phyloP scores from a whole-genome alignment of 2,113 vertebrate genomes.

The Terrapene triunguis region DNA sequence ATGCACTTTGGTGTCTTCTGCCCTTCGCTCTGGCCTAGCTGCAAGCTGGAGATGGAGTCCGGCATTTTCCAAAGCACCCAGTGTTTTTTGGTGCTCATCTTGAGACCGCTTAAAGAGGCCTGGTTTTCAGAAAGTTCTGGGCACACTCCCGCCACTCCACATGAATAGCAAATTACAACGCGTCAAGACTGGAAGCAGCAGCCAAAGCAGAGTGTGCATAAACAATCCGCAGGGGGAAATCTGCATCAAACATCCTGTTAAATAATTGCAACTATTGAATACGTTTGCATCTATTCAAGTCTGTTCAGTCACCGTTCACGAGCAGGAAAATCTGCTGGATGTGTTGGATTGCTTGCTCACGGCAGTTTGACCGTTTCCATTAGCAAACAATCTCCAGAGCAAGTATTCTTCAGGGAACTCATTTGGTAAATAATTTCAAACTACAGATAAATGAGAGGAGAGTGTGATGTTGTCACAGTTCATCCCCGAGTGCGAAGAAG shows the following conservation, averaged over 20 bases:
- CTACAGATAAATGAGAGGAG: not conserved
- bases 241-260: not conserved
- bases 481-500: not conserved
- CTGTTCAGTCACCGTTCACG: fast-evolving
- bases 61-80: not conserved
- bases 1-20: not conserved
- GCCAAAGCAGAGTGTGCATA: not conserved
- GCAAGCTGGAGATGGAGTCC: not conserved
- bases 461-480: not conserved
- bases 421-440: not conserved
- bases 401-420: not conserved
- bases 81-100: fast-evolving
- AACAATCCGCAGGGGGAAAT: not conserved
- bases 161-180: not conserved
- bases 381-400: not conserved
- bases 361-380: fast-evolving
- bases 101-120: not conserved
- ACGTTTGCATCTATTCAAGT: not conserved
- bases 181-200: not conserved
- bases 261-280: not conserved
- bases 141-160: not conserved
- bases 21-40: not conserved
- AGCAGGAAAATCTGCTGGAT: fast-evolving
- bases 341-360: fast-evolving
- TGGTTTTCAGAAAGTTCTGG: not conserved